phyloP scores from a whole-genome alignment of 2,113 vertebrate genomes.

The Petrocephalus zakoni region DNA sequence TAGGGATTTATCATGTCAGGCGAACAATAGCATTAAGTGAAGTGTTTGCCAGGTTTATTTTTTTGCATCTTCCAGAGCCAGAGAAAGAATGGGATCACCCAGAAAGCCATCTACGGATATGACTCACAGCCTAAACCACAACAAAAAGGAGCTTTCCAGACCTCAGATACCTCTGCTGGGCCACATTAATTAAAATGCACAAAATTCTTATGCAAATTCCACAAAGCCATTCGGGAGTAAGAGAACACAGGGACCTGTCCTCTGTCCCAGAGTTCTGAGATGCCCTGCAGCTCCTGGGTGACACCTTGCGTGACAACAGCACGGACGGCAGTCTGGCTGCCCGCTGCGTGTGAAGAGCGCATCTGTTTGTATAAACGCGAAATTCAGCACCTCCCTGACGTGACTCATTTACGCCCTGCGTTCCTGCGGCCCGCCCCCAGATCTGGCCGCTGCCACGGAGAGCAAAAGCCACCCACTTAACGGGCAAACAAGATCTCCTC shows the following conservation, averaged over 20 bases:
- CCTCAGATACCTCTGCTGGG: not conserved
- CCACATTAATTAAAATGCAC: not conserved
- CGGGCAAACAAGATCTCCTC: not conserved
- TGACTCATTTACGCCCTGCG: not conserved
- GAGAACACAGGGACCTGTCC: not conserved
- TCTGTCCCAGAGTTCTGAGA: not conserved
- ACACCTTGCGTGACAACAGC: not conserved
- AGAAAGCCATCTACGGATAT: not conserved
- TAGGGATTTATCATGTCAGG: not conserved
- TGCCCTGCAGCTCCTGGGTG: not conserved
- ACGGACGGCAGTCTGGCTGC: not conserved
- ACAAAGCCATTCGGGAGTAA: not conserved
- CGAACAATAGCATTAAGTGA: not conserved
- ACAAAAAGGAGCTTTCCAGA: not conserved
- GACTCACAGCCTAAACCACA: not conserved
- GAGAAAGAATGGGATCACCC: not conserved
- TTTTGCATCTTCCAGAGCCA: slow-evolving; percentile 8
- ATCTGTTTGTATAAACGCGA: not conserved
- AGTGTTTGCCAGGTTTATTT: slow-evolving; percentile 4
- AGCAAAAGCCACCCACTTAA: not conserved
- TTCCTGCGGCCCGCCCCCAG: not conserved
- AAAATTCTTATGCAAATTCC: not conserved
- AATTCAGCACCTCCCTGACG: not conserved
- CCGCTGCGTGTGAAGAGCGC: not conserved
- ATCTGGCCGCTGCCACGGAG: not conserved